Base-by-base conservation (phyloP, 2,113 vertebrate species). In the Hypocryptadius cinnamomeus region DNA sequence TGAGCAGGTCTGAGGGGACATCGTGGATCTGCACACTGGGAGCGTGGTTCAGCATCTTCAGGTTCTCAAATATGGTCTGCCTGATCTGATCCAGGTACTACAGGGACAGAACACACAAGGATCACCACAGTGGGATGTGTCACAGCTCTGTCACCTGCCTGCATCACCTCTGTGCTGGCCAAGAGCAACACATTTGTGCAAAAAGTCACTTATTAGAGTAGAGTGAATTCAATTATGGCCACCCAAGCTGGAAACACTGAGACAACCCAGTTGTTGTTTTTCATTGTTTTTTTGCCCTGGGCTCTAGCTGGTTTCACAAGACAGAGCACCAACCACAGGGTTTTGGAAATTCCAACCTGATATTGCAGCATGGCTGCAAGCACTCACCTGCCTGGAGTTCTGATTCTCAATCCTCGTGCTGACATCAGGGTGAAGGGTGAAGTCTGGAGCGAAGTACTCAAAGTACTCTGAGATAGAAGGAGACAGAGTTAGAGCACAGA, bases 341-440 rank as follows among this genome's bases (percentile, higher is more conserved):
- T 6, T 79, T n/a, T 20, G 23, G 65, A 10, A 68, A 18, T 3
- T 35, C 11, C 8, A 1, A 27, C n/a, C 5, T 50, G 39, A 11
- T 7, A 19, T 0, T 5, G 2, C 47, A 63, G 27, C 6, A 30
- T 4, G 18, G 44, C 79, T 69, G 15, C 13, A 66, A 45, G 23
- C 60, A 79, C 97, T 96, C 76, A 99, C 99, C 98, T 99, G 99
- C 96, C 99, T 98, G 56, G 99, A 99, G 93, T 99, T 99, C 97
- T 99, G 99, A 92, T 99, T 99, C 95, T 99, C 99, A 94, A 99
- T 99, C 96, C 99, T 98, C 1, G 99, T 99, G 96, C 99, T 99
- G 95, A 99, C 99, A 4, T 99, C 99, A 7, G 99, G 99, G 91
- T 99, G 99, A 35, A 99, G 98, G 15, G 99, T 99, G 96, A 99